Conservation (phyloP, 2,888 invertebrate genomes). For the Sinohyriopsis cumingii region DNA sequence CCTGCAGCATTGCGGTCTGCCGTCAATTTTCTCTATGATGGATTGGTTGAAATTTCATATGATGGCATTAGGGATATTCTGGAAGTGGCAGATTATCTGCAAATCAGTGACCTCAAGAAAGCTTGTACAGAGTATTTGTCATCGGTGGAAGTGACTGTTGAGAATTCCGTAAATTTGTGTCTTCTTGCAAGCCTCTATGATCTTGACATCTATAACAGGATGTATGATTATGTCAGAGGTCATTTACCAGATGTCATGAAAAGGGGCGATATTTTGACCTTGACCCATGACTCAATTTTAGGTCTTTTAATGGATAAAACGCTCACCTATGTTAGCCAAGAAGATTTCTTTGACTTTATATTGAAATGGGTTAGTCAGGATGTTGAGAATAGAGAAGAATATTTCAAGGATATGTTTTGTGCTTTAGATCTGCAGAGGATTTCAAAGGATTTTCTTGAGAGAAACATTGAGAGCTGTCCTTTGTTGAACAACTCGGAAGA, state of each 20-base stretch:
- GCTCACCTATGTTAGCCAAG: slow-evolving; percentile 47
- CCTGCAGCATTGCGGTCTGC: slow-evolving; percentile 46
- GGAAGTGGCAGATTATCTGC: slow-evolving; percentile 58
- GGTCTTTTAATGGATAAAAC: slow-evolving; percentile 46
- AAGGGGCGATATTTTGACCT: slow-evolving; percentile 44
- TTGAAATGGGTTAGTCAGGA: slow-evolving; percentile 53
- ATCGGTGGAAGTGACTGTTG: slow-evolving; percentile 34
- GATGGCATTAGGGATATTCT: slow-evolving; percentile 45
- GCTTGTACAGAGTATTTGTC: slow-evolving; percentile 46
- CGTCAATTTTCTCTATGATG: slow-evolving; percentile 53
- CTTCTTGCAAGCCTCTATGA: slow-evolving; percentile 54
- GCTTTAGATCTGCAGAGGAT: slow-evolving; percentile 45
- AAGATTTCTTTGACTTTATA: slow-evolving; percentile 52
- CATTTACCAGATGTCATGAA: slow-evolving; percentile 52
- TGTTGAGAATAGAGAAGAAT: slow-evolving; percentile 22
- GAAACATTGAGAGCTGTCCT: slow-evolving; percentile 33
- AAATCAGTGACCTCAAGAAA: slow-evolving; percentile 50
- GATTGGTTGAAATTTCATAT: slow-evolving; percentile 39
- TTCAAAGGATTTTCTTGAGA: slow-evolving; percentile 31
- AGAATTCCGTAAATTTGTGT: slow-evolving; percentile 54
- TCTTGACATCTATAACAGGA: slow-evolving; percentile 48
- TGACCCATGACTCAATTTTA: slow-evolving; percentile 51
- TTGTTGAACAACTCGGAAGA: slow-evolving; percentile 37
- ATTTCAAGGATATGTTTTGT: slow-evolving; percentile 50
- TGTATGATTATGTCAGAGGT: slow-evolving; percentile 47